These are phyloP conservation scores for Conus ventricosus DNA, from an alignment of 1,140 invertebrate species.

Conservation along the genomic window DNA sequence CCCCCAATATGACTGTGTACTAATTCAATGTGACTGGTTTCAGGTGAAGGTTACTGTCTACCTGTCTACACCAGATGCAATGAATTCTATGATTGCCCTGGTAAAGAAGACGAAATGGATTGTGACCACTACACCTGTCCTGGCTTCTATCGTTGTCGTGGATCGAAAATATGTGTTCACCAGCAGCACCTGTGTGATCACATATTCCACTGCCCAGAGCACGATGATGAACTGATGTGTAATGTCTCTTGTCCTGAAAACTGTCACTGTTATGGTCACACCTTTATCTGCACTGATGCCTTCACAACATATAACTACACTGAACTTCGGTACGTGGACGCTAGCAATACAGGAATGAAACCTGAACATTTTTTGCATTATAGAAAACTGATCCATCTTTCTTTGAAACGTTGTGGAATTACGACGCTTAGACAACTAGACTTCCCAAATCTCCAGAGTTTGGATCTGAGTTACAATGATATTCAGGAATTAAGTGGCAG, in stretches of 20 bases:
- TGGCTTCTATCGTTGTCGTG: conserved; percentile 29
- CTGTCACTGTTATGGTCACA: conserved; percentile 26
- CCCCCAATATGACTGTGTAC: no score
- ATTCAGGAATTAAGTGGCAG: not conserved
- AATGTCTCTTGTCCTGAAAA: conserved; percentile 25
- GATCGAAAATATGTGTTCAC: conserved; percentile 17
- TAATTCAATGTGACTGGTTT: no score
- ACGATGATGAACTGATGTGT: conserved; percentile 32
- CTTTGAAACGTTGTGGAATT: not conserved
- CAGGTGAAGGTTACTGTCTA: conserved; percentile 23
- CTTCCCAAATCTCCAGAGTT: conserved; percentile 7
- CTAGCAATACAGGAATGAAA: not conserved
- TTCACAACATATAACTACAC: not conserved
- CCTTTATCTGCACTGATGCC: not conserved
- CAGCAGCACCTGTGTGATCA: conserved; percentile 34
- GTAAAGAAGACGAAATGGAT: conserved; percentile 26
- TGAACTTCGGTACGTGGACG: not conserved
- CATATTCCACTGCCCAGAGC: conserved; percentile 20
- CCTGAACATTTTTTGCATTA: not conserved
- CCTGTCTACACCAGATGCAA: conserved; percentile 31
- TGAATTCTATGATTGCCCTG: conserved; percentile 24
- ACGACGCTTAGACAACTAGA: not conserved
- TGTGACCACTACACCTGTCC: conserved; percentile 31
- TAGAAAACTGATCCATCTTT: not conserved
- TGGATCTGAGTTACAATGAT: conserved; percentile 4